Conservation (phyloP, 2,888 invertebrate species). For the Limnephilus lunatus region DNA sequence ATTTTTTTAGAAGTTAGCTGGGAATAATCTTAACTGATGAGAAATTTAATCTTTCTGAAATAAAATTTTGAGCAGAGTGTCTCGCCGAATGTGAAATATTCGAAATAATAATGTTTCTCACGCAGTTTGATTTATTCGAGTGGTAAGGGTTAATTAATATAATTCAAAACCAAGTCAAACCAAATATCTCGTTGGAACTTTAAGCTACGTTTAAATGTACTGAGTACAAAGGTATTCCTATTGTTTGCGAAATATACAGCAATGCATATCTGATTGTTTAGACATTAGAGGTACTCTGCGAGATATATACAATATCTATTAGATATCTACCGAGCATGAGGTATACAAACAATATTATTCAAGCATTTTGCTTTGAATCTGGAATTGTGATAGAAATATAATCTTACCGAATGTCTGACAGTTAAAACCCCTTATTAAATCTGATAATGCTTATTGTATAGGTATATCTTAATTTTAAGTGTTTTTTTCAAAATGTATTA, state of each 20-base stretch:
- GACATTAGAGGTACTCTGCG: neutral
- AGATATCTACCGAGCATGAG: neutral
- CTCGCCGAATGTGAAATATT: too few relatives aligned
- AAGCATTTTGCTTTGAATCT: neutral
- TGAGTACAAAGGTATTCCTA: neutral
- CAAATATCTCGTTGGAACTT: neutral
- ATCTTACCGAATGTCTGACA: neutral
- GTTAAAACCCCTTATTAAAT: neutral
- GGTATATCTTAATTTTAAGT: too few relatives aligned
- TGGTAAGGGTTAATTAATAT: too few relatives aligned
- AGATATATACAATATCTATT: neutral
- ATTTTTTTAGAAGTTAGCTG: too few relatives aligned
- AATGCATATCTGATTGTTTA: neutral
- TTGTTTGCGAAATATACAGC: neutral
- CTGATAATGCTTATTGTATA: neutral
- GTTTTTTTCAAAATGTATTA: too few relatives aligned
- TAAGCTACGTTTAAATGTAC: neutral
- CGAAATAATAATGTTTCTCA: too few relatives aligned
- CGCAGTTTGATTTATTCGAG: too few relatives aligned
- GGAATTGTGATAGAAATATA: neutral
- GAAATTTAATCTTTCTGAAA: neutral
- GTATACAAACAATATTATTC: neutral
- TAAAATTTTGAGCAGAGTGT: too few relatives aligned
- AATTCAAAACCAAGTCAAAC: neutral
- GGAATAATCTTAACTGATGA: neutral